Base-by-base conservation (phyloP, 1,140 invertebrate genomes). In the Euwallacea similis region DNA sequence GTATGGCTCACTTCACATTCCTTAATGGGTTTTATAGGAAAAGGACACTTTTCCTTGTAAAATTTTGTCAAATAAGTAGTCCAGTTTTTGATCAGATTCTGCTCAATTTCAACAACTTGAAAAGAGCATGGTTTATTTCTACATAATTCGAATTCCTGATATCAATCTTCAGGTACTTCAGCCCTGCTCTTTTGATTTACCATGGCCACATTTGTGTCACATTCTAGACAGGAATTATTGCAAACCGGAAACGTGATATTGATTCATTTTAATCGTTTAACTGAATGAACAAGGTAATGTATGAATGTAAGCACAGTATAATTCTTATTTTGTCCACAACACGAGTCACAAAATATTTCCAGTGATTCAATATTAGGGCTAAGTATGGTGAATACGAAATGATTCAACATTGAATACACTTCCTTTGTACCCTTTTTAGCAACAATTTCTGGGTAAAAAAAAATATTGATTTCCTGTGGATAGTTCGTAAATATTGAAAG, bases 171-270 rank as follows among this genome's bases (percentile, higher is more conserved):
- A 50, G 13, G 46, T 11, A 50, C 46, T 50, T 50, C 46, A 6
- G 13, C 46, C 6, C 6, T 50, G 13, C 1, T 6, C 46, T 75
- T 75, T 64, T 44, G 63, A 46, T 77, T 78, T 42, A 78, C 68
- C 42, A 78, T 55, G 15, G 62, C 66, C 74, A 75, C 76, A 62
- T 77, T 77, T 64, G 67, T 74, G 56, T 78, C 75, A 71, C 72
- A 73, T 69, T 77, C 76, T 44, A 78, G 50, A 58, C 76, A 79
- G 7, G 59, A 74, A 66, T 74, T 66, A 11, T 66, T 71, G 21
- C 61, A 44, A 16, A 78, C 69, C 33, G 73, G 73, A 69, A 73
- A 74, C 15, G 21, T 71, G 7, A n/a, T n/a, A n/a, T n/a, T n/a
- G n/a, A n/a, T n/a, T n/a, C n/a, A n/a, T n/a, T n/a, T n/a, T n/a